These are phyloP conservation scores for Cherax destructor DNA, from an alignment of 1,140 invertebrate genomes.

Conservation along the genomic window DNA sequence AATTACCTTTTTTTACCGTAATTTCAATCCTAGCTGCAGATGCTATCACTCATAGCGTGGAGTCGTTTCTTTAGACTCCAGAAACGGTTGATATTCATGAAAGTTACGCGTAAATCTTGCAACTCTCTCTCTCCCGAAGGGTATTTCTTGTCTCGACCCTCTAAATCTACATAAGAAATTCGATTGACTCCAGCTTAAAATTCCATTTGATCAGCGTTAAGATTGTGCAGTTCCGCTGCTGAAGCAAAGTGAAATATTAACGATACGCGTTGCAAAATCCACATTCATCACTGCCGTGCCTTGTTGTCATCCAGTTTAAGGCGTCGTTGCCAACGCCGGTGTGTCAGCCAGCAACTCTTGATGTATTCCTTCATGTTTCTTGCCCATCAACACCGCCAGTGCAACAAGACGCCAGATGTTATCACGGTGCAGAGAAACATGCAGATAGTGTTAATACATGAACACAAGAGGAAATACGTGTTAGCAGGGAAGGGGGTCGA, in stretches of 20 bases:
- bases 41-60: neutral
- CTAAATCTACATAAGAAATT: neutral
- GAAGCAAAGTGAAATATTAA: neutral
- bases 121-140: neutral
- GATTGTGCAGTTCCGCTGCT: neutral
- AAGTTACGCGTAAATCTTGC: neutral
- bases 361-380: too few relatives aligned
- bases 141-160: neutral
- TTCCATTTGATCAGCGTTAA: conserved; percentile 27
- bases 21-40: conserved; percentile 14
- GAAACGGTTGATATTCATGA: neutral
- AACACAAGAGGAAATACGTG: neutral
- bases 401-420: too few relatives aligned
- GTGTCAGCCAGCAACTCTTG: too few relatives aligned
- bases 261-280: neutral
- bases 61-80: neutral
- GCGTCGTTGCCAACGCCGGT: neutral
- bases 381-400: too few relatives aligned
- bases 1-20: conserved; percentile 28
- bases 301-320: neutral
- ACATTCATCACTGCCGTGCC: neutral
- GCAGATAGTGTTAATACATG: too few relatives aligned
- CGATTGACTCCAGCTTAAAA: conserved; percentile 29
- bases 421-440: too few relatives aligned
- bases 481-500: neutral